These are phyloP conservation scores for Acrocephalus scirpaceus DNA, from an alignment of 2,797 vertebrate genomes.

Conservation along the genomic window DNA sequence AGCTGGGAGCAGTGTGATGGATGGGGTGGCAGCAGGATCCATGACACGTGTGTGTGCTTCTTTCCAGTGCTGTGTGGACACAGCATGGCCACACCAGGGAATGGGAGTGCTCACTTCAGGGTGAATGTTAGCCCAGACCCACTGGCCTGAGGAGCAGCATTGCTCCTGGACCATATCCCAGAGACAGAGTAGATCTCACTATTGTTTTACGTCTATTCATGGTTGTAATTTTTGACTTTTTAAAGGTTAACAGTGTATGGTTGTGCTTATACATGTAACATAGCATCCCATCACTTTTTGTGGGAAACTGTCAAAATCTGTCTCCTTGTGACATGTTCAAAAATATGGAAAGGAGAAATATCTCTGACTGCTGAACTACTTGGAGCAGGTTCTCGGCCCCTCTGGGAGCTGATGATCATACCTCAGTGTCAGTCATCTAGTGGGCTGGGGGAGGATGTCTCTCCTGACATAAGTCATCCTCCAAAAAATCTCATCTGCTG, in stretches of 20 bases:
- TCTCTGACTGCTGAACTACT: background rate
- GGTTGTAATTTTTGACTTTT: background rate
- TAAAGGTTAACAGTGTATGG: background rate
- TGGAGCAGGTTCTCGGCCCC: background rate
- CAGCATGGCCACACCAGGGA: accelerated
- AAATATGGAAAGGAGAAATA: background rate
- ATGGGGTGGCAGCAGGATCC: background rate
- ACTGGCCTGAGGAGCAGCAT: background rate
- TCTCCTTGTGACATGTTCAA: background rate
- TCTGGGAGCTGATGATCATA: background rate
- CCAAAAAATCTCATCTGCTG: background rate
- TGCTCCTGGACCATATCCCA: background rate
- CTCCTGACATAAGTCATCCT: background rate
- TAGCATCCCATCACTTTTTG: background rate
- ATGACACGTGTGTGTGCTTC: accelerated
- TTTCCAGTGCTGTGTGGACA: background rate
- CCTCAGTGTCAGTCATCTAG: background rate
- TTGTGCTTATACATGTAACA: background rate
- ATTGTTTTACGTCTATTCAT: background rate
- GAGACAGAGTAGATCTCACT: background rate
- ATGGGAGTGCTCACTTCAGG: background rate
- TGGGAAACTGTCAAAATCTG: background rate
- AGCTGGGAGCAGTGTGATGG: background rate
- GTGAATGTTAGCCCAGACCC: background rate
- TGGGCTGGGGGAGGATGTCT: background rate